Evolutionary conservation across 2,797 vertebrate genomes (phyloP).

Genomic region (Eutrigla gurnardus): DNA sequence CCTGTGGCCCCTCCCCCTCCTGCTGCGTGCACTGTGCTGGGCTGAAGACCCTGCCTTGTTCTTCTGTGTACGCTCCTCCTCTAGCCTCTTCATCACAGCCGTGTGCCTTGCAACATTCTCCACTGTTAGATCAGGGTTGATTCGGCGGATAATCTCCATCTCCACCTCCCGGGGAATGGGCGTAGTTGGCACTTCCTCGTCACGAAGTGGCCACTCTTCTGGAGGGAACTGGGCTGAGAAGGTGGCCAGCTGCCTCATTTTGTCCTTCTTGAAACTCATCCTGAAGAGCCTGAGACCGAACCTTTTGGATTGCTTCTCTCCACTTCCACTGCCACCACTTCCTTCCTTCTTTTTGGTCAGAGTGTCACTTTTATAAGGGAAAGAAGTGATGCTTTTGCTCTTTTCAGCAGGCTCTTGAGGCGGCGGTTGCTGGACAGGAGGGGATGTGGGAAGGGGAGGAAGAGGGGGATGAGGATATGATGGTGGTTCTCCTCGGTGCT

Average conservation of each 20-base stretch:
- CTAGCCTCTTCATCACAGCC: slow-evolving; percentile 98
- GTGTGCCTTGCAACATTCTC: slow-evolving; percentile 99
- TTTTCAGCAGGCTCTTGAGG: slow-evolving; percentile 88
- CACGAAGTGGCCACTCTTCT: slow-evolving; percentile 97
- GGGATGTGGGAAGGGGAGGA: slow-evolving; percentile 85
- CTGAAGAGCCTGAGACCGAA: slow-evolving; percentile 98
- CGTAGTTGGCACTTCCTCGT: slow-evolving; percentile 92
- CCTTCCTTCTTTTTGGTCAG: slow-evolving; percentile 97
- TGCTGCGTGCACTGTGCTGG: slow-evolving; percentile 95
- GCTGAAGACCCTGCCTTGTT: slow-evolving; percentile 94
- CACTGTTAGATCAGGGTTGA: slow-evolving; percentile 98
- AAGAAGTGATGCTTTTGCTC: slow-evolving; percentile 94
- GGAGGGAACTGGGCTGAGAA: slow-evolving; percentile 99
- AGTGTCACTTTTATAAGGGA: slow-evolving; percentile 97
- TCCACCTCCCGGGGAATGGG: slow-evolving; percentile 97
- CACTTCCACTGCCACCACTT: slow-evolving; percentile 80
- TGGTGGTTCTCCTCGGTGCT: slow-evolving; percentile 85
- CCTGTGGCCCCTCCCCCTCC: slow-evolving; percentile 94
- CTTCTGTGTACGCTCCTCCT: slow-evolving; percentile 96
- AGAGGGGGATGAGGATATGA: slow-evolving; percentile 83
- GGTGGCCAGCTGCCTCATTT: slow-evolving; percentile 96
- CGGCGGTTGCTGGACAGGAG: slow-evolving; percentile 85
- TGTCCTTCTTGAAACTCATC: slow-evolving; percentile 99
- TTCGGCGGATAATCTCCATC: slow-evolving; percentile 98
- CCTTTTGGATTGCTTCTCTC: slow-evolving; percentile 97